phyloP scores from a whole-genome alignment of 2,113 vertebrate species.

The Sitta europaea region DNA sequence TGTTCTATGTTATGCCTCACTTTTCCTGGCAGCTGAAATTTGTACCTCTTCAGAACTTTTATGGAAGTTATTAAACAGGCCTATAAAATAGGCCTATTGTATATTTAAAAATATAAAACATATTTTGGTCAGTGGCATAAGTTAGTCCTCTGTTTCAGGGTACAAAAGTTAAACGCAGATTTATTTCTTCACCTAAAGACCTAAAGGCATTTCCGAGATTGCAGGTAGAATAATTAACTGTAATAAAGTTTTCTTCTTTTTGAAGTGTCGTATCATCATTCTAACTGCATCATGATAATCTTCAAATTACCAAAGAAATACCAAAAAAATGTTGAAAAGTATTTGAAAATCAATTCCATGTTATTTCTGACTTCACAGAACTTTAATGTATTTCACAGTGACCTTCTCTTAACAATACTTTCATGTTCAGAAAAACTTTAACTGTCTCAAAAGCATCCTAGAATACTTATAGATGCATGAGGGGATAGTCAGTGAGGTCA shows the following conservation, averaged over 20 bases:
- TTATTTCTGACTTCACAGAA: not conserved
- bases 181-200: not conserved
- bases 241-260: not conserved
- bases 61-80: not conserved
- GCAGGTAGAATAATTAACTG: not conserved
- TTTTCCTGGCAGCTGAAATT: not conserved
- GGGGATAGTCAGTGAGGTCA: not conserved
- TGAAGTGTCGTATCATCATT: not conserved
- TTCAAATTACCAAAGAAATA: not conserved
- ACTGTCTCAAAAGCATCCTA: not conserved
- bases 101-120: too few relatives aligned
- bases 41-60: not conserved
- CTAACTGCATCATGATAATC: not conserved
- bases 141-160: not conserved
- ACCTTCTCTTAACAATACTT: not conserved
- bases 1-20: fast-evolving
- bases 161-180: not conserved
- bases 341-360: not conserved
- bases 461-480: not conserved
- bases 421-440: not conserved
- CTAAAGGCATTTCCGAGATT: not conserved
- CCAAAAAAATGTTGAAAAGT: not conserved
- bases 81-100: not conserved
- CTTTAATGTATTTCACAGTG: not conserved
- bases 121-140: not conserved